Conservation (phyloP, 2,888 invertebrate species). For the Drosophila prolongata region DNA sequence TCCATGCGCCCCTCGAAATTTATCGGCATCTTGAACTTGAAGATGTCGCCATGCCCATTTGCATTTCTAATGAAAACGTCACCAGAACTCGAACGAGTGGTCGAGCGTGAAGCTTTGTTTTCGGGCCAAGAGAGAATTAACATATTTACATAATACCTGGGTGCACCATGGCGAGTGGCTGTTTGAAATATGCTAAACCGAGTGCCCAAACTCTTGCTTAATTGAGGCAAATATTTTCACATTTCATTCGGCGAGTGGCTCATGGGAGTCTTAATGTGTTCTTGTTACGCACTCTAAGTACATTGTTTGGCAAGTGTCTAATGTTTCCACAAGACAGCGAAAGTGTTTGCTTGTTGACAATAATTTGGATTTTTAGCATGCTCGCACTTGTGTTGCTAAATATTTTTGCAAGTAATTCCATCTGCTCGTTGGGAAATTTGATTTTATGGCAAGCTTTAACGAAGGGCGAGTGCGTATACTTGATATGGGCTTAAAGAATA, state of each 20-base stretch:
- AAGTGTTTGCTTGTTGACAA: constrained; percentile 51
- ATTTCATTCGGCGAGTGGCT: constrained; percentile 7
- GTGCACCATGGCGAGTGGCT: constrained; percentile 24
- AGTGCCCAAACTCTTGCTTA: constrained; percentile 25
- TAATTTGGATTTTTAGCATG: constrained; percentile 55
- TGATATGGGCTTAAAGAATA: constrained; percentile 39
- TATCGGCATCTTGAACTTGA: constrained; percentile 74
- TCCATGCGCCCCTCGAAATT: constrained; percentile 44
- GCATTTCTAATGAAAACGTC: constrained; percentile 66
- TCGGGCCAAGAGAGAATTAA: constrained; percentile 21
- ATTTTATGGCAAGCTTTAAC: constrained; percentile 43
- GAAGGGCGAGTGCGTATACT: constrained; percentile 53
- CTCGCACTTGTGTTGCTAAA: constrained; percentile 56
- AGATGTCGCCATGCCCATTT: constrained; percentile 61
- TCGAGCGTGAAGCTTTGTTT: constrained; percentile 23
- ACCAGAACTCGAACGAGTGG: constrained; percentile 42
- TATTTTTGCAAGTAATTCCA: constrained; percentile 51
- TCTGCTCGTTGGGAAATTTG: constrained; percentile 38
- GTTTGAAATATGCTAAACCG: constrained; percentile 31
- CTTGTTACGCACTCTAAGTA: constrained; percentile 15
- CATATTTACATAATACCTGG: constrained; percentile 32
- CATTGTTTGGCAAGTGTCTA: constrained; percentile 3
- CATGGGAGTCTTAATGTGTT: not conserved
- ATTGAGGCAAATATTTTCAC: constrained; percentile 22
- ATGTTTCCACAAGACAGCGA: constrained; percentile 16